A percentile compares a stretch with the other conserved stretches of the same genome.
Evolutionary conservation across 2,888 invertebrate species (phyloP).

Genomic region (Pseudococcus longispinus): DNA sequence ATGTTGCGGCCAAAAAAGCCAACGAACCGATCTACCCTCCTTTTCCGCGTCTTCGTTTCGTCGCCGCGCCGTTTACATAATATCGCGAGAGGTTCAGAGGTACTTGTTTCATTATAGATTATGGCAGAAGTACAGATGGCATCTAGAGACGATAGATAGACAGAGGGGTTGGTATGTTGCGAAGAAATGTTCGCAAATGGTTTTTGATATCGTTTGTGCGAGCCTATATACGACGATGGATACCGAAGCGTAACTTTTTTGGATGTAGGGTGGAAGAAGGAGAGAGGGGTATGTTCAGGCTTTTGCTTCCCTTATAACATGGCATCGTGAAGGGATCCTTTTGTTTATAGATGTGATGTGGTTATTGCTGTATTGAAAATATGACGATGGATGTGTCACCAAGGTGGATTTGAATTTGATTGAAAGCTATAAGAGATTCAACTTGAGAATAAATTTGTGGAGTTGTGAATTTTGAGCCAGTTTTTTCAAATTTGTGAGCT

Average conservation of each 20-base stretch:
- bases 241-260: background rate
- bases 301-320: background rate
- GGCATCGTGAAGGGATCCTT: background rate
- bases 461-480: background rate
- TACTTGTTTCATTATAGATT: background rate
- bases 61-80: background rate
- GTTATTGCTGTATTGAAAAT: background rate
- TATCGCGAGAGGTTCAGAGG: background rate
- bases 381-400: background rate
- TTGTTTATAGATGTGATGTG: background rate
- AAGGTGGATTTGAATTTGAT: background rate
- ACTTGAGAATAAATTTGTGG: background rate
- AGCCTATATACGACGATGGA: background rate
- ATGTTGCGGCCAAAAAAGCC: conserved; percentile 7
- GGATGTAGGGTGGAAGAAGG: background rate
- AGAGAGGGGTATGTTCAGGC: background rate
- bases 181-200: background rate
- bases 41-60: background rate
- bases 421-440: background rate
- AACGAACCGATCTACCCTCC: background rate
- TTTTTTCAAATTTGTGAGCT: too few species aligned
- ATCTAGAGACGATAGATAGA: background rate
- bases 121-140: background rate
- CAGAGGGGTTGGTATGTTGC: background rate
- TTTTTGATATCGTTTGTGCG: background rate